Conservation (phyloP, 2,888 invertebrate species). For the Dascillus cervinus region DNA sequence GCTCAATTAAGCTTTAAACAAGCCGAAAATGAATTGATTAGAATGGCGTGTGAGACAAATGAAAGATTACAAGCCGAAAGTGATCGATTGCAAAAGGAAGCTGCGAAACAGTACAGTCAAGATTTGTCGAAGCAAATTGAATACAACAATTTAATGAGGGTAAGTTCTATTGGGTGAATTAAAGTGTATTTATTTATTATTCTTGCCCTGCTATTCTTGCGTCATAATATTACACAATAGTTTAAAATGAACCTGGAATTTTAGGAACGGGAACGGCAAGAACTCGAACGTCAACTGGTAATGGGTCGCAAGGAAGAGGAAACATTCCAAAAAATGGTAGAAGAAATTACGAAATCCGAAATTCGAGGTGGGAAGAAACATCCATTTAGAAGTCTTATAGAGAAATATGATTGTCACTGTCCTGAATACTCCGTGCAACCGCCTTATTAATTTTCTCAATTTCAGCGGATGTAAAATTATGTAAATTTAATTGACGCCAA, state of each 20-base stretch:
- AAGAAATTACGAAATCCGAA: constrained; percentile 24
- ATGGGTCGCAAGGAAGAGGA: constrained; percentile 34
- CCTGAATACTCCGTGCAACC: constrained; percentile 9
- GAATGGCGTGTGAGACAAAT: constrained; percentile 31
- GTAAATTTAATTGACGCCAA: too few relatives aligned
- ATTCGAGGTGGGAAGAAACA: constrained; percentile 26
- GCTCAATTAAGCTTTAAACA: constrained; percentile 27
- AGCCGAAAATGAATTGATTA: constrained; percentile 34
- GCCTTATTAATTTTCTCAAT: constrained; percentile 6
- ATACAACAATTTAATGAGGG: constrained; percentile 34
- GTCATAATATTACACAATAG: not conserved
- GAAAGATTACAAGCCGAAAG: constrained; percentile 32
- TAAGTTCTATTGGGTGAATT: constrained; percentile 17
- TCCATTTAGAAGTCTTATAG: constrained; percentile 34
- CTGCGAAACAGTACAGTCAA: constrained; percentile 30
- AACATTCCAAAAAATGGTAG: constrained; percentile 28
- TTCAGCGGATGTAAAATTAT: too few relatives aligned
- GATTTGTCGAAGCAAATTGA: constrained; percentile 39
- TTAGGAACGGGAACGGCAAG: constrained; percentile 33
- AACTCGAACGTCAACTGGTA: constrained; percentile 30
- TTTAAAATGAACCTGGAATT: constrained; percentile 2
- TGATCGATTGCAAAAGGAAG: constrained; percentile 27
- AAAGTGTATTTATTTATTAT: constrained; percentile 1
- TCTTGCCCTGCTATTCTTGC: too few relatives aligned
- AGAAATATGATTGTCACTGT: constrained; percentile 32